phyloP scores from a whole-genome alignment of 2,797 vertebrate genomes.

The Poecile montanus region DNA sequence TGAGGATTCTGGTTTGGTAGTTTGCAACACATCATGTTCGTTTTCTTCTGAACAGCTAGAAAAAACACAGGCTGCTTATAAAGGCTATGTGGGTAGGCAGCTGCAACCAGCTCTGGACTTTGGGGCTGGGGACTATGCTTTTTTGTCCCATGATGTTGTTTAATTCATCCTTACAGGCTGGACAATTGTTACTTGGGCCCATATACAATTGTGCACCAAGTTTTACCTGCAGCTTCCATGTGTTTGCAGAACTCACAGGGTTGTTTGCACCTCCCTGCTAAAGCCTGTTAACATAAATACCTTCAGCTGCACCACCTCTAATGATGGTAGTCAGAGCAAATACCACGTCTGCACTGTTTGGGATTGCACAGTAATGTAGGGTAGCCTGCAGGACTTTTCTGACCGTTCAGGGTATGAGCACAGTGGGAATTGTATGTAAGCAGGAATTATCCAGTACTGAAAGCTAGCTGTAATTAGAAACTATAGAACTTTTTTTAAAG shows the following conservation, averaged over 20 bases:
- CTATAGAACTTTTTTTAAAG: background rate
- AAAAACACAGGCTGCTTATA: background rate
- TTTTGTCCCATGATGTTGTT: background rate
- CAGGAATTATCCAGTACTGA: background rate
- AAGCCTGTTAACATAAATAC: background rate
- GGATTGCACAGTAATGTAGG: background rate
- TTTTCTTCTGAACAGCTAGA: background rate
- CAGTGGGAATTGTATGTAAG: background rate
- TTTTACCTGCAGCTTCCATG: background rate
- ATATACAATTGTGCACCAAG: background rate
- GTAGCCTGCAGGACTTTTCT: background rate
- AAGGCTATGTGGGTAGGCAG: fast-evolving
- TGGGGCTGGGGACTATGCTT: background rate
- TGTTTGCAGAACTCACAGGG: background rate
- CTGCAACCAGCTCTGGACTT: background rate
- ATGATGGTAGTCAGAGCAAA: background rate
- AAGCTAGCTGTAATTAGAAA: background rate
- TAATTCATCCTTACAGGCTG: background rate
- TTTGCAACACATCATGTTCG: background rate
- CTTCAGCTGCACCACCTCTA: background rate
- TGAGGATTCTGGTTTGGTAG: background rate
- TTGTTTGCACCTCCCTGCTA: background rate
- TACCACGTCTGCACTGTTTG: background rate
- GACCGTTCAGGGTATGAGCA: background rate
- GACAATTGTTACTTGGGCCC: background rate